A percentile compares a stretch with the other conserved stretches of the same genome.
Evolutionary conservation across 2,113 vertebrate species (phyloP).

Genomic region (Hyla sarda): DNA sequence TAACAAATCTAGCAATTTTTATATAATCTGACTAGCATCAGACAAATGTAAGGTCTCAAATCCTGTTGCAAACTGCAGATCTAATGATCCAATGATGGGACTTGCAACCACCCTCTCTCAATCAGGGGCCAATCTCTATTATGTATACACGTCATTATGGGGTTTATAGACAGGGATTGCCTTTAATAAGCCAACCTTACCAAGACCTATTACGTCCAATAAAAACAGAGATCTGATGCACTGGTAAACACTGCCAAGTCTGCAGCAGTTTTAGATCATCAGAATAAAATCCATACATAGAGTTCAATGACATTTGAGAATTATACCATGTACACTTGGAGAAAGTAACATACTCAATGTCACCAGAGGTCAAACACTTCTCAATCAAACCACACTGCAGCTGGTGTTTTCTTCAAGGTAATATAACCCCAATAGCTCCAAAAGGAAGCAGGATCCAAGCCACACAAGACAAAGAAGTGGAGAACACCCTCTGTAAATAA

Average conservation of each 20-base stretch:
- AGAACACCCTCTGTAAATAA: not conserved
- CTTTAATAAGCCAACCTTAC: too few species aligned
- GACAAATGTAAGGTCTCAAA: too few species aligned
- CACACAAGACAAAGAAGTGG: slow-evolving; percentile 6
- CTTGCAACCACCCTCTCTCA: too few species aligned
- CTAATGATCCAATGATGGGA: too few species aligned
- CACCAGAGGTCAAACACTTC: slow-evolving; percentile 42
- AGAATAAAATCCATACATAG: not conserved
- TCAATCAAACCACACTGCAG: slow-evolving; percentile 35
- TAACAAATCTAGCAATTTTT: too few species aligned
- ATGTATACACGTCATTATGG: too few species aligned
- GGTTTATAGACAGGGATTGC: too few species aligned
- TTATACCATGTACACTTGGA: slow-evolving; percentile 29
- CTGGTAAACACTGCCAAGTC: not conserved
- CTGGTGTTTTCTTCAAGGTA: slow-evolving; percentile 45
- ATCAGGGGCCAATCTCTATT: too few species aligned
- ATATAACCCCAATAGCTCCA: slow-evolving; percentile 27
- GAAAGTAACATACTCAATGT: slow-evolving; percentile 44
- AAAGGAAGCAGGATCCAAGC: slow-evolving; percentile 10
- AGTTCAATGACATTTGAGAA: slow-evolving; percentile 39
- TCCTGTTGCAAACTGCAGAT: too few species aligned
- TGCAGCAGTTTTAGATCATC: not conserved
- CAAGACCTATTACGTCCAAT: not conserved
- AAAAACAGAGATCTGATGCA: not conserved
- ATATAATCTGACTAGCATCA: too few species aligned